Percentiles rank a stretch among this genome's conserved stretches.
Conservation (phyloP, 1,140 invertebrate species). For the Apis laboriosa region DNA sequence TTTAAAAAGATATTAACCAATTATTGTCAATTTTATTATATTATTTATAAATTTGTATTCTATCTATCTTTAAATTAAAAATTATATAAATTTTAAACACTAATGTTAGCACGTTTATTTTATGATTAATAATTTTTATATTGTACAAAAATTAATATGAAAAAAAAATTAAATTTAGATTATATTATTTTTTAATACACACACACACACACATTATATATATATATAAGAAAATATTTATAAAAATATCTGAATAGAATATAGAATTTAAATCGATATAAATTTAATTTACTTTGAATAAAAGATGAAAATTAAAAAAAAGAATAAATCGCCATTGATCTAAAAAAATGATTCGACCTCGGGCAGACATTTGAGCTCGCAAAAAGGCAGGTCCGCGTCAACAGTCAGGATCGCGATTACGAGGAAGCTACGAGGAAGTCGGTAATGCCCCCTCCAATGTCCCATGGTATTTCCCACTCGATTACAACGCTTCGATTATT, state of each 20-base stretch:
- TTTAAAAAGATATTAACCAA: too few species aligned
- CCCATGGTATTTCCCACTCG: conserved; percentile 47
- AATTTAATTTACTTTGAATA: neutral
- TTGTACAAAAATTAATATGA: neutral
- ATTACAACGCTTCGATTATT: conserved; percentile 74
- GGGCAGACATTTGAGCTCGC: neutral
- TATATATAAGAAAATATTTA: too few species aligned
- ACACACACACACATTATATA: too few species aligned
- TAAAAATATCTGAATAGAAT: neutral
- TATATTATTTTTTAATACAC: too few species aligned
- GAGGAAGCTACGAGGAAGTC: conserved; percentile 76
- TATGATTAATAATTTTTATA: neutral
- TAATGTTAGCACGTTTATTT: too few species aligned
- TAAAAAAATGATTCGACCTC: neutral
- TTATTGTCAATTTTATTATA: too few species aligned
- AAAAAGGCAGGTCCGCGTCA: conserved; percentile 24
- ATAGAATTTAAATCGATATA: neutral
- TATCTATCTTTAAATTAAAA: too few species aligned
- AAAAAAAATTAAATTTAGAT: too few species aligned
- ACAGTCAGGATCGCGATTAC: conserved; percentile 62
- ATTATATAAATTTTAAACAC: too few species aligned
- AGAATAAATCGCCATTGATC: too few species aligned
- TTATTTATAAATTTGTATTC: neutral
- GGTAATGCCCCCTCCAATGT: conserved; percentile 42
- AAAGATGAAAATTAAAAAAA: neutral